Percentiles rank a stretch among this genome's conserved stretches.
These are phyloP conservation scores for Vicugna pacos DNA, from an alignment of 2,113 vertebrate species.

Conservation along the genomic window DNA sequence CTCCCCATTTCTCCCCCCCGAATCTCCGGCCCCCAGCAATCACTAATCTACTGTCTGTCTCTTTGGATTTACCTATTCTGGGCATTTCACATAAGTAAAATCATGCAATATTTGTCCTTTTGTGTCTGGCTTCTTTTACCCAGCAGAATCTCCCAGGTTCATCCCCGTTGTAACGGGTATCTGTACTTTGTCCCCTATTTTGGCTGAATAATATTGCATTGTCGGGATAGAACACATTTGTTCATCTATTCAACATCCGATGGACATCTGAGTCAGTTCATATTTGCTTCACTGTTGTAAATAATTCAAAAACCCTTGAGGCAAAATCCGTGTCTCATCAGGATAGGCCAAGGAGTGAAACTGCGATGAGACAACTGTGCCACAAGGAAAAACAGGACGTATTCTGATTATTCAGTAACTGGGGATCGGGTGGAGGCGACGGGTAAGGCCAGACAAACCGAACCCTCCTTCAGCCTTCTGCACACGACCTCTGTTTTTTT, in stretches of 20 bases:
- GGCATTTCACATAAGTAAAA: not conserved
- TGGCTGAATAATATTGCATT: not conserved
- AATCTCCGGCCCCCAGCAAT: not conserved
- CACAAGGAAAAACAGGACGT: not conserved
- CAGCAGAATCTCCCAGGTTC: not conserved
- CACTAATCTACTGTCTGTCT: not conserved
- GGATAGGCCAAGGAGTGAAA: not conserved
- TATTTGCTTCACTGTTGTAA: not conserved
- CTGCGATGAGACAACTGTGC: not conserved
- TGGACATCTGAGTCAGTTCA: not conserved
- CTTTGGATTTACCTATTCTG: not conserved
- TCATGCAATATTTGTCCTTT: not conserved
- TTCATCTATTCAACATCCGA: not conserved
- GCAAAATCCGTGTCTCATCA: not conserved
- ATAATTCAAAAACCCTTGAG: not conserved
- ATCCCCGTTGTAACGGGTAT: not conserved
- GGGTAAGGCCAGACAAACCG: not conserved
- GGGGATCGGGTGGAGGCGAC: accelerated
- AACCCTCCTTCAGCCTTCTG: not conserved
- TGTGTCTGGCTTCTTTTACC: not conserved
- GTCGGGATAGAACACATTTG: not conserved
- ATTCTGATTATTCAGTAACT: not conserved
- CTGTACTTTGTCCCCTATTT: not conserved
- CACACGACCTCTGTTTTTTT: not conserved
- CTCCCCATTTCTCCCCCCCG: no score